A percentile compares a stretch with the other conserved stretches of the same genome.
Conservation (phyloP, 2,888 invertebrate species). For the Polietes domitor region DNA sequence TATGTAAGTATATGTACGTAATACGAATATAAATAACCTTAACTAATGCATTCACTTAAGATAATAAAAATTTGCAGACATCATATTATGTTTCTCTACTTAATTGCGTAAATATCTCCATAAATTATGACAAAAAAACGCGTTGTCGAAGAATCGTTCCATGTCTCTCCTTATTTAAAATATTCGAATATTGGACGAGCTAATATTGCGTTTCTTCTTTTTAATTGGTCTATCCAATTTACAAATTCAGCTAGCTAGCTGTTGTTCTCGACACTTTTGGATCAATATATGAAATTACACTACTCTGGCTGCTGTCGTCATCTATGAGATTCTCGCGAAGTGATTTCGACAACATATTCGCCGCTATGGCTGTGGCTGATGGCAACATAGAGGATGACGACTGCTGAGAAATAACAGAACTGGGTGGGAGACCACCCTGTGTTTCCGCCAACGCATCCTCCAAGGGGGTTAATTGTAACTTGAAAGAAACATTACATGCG, state of each 20-base stretch:
- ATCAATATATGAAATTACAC: constrained; percentile 80
- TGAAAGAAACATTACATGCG: constrained; percentile 19
- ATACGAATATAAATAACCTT: constrained; percentile 20
- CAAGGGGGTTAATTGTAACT: constrained; percentile 49
- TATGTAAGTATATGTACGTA: neutral
- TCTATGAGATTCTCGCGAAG: constrained; percentile 74
- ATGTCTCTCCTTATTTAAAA: neutral
- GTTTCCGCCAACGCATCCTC: neutral
- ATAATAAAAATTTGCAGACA: neutral
- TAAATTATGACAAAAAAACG: neutral
- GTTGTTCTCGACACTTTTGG: constrained; percentile 69
- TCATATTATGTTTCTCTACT: neutral
- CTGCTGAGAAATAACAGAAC: constrained; percentile 3
- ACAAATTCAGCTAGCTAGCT: constrained; percentile 59
- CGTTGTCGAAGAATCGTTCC: no score
- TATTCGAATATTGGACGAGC: neutral
- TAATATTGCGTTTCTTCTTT: neutral
- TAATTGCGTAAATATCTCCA: neutral
- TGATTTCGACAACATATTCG: constrained; percentile 52
- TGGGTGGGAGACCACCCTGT: constrained; percentile 16
- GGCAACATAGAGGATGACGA: constrained; percentile 29
- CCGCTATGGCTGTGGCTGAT: constrained; percentile 19
- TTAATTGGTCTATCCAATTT: neutral
- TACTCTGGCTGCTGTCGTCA: constrained; percentile 80
- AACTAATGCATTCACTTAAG: constrained; percentile 16